Percentiles rank a stretch among this genome's conserved stretches.
Evolutionary conservation across 1,140 invertebrate genomes (phyloP).

Genomic region (Nylanderia fulva): DNA sequence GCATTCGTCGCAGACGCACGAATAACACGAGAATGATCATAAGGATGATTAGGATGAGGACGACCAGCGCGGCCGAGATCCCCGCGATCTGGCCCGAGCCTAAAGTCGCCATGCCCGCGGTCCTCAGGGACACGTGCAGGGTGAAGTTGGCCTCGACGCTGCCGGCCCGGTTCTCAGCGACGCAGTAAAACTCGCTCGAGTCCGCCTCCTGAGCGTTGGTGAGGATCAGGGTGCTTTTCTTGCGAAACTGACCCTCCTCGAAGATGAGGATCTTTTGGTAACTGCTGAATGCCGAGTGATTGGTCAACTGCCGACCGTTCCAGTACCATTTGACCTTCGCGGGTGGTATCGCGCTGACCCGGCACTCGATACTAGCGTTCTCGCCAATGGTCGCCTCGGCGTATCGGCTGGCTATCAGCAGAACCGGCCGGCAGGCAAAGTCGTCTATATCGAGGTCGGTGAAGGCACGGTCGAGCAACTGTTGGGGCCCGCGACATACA

Average conservation of each 20-base stretch:
- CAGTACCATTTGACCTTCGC: constrained; percentile 95
- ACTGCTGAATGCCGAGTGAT: constrained; percentile 92
- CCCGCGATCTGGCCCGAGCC: constrained; percentile 94
- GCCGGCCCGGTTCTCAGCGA: constrained; percentile 96
- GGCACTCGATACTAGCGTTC: constrained; percentile 94
- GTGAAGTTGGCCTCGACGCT: constrained; percentile 97
- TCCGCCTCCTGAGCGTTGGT: constrained; percentile 95
- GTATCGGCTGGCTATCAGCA: constrained; percentile 91
- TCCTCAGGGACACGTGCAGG: constrained; percentile 91
- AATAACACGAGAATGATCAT: constrained; percentile 91
- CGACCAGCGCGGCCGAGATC: constrained; percentile 92
- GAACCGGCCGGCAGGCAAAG: constrained; percentile 95
- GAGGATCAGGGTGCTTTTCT: constrained; percentile 92
- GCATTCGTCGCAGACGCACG: constrained; percentile 89
- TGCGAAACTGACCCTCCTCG: constrained; percentile 90
- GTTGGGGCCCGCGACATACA: constrained; percentile 90
- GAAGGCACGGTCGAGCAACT: constrained; percentile 90
- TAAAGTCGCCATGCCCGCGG: constrained; percentile 92
- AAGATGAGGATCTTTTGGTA: constrained; percentile 93
- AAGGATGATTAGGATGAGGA: constrained; percentile 92
- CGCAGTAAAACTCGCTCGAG: constrained; percentile 95
- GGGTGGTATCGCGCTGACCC: constrained; percentile 92
- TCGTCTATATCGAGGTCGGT: constrained; percentile 92
- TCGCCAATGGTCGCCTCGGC: constrained; percentile 92
- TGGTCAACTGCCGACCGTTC: constrained; percentile 92